Conservation (phyloP, 1,140 invertebrate genomes). For the Bactericera cockerelli region DNA sequence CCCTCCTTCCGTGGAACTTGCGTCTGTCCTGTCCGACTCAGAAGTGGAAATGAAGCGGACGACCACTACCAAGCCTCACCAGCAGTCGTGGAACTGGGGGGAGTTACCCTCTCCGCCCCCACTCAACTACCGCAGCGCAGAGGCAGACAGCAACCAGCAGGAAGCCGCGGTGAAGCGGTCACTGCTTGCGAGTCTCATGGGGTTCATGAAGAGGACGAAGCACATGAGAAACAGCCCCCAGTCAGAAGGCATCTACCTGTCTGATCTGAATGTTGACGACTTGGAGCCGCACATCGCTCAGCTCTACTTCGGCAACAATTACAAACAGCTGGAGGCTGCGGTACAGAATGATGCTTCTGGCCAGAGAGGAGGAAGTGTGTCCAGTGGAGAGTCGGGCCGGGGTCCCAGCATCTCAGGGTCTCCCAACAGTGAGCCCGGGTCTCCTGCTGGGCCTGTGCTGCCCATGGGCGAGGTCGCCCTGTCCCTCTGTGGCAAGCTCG, state of each 20-base stretch:
- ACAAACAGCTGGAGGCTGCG: not conserved
- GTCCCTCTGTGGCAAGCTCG: slow-evolving; percentile 64
- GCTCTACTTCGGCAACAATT: slow-evolving; percentile 52
- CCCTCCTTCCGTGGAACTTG: slow-evolving; percentile 37
- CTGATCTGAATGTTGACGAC: slow-evolving; percentile 75
- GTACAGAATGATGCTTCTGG: not conserved
- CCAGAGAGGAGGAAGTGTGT: not conserved
- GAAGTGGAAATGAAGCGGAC: slow-evolving; percentile 66
- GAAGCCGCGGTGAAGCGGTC: slow-evolving; percentile 44
- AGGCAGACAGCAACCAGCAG: not conserved
- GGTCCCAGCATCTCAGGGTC: slow-evolving; percentile 86
- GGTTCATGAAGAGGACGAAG: slow-evolving; percentile 73
- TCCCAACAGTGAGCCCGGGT: slow-evolving; percentile 57
- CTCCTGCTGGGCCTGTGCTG: not conserved
- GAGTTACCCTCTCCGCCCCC: slow-evolving; percentile 53
- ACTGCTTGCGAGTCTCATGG: slow-evolving; percentile 78
- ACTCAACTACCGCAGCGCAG: slow-evolving; percentile 7
- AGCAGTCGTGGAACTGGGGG: slow-evolving; percentile 90
- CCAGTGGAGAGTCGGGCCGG: slow-evolving; percentile 63
- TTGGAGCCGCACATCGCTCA: slow-evolving; percentile 80
- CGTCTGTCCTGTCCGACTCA: slow-evolving; percentile 82
- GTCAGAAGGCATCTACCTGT: slow-evolving; percentile 77
- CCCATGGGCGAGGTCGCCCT: slow-evolving; percentile 40
- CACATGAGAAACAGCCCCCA: slow-evolving; percentile 50
- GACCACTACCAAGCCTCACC: slow-evolving; percentile 27